Conservation (phyloP, 1,140 invertebrate species). For the Pachyrhynchus sulphureomaculatus region DNA sequence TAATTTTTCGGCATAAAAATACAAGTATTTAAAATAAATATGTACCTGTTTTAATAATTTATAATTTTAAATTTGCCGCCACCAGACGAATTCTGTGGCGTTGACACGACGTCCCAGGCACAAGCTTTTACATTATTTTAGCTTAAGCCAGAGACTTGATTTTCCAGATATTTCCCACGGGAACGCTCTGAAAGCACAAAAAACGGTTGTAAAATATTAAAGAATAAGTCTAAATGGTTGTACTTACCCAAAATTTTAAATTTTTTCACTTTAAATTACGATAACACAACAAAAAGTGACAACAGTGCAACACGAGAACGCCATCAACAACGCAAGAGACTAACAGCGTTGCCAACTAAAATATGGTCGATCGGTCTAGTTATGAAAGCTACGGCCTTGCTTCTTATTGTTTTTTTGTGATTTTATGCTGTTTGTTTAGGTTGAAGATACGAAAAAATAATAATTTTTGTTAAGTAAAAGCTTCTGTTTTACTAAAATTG, state of each 20-base stretch:
- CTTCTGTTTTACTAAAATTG: neutral
- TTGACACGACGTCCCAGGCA: slow-evolving; percentile 50
- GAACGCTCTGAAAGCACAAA: neutral
- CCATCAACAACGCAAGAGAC: slow-evolving; percentile 29
- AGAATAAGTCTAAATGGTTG: neutral
- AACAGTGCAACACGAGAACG: slow-evolving; percentile 42
- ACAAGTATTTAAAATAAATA: too few relatives aligned
- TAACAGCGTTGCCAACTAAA: slow-evolving; percentile 25
- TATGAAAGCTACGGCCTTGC: neutral
- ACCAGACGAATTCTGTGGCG: slow-evolving; percentile 35
- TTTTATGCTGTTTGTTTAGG: too few relatives aligned
- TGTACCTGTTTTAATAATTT: too few relatives aligned
- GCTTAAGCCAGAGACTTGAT: slow-evolving; percentile 23
- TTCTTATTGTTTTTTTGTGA: neutral
- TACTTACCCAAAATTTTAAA: slow-evolving; percentile 13
- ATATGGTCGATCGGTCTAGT: slow-evolving; percentile 4
- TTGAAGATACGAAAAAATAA: neutral
- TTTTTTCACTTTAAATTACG: slow-evolving; percentile 25
- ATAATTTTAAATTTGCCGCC: slow-evolving; percentile 37
- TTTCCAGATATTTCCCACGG: neutral
- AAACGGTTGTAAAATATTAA: slow-evolving; percentile 9
- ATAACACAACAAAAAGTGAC: slow-evolving; percentile 45
- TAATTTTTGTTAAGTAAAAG: neutral
- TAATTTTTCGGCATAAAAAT: too few relatives aligned
- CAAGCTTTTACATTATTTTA: slow-evolving; percentile 36